phyloP scores from a whole-genome alignment of 2,113 vertebrate genomes.

The Narcine bancroftii region DNA sequence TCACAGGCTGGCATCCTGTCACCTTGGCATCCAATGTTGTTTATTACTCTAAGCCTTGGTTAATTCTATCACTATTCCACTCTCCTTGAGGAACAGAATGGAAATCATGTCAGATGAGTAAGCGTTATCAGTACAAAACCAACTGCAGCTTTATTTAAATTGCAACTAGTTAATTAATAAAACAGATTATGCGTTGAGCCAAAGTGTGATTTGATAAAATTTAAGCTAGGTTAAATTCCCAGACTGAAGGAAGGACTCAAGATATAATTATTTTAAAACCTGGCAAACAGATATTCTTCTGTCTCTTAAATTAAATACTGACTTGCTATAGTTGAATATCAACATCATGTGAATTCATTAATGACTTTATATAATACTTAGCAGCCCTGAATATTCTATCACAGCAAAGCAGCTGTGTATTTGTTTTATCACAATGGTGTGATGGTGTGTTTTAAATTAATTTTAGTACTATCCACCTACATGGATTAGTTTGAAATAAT shows the following conservation, averaged over 20 bases:
- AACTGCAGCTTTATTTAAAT: conserved; percentile 27
- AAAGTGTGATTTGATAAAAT: conserved; percentile 32
- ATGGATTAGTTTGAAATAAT: not conserved
- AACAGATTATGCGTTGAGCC: conserved; percentile 31
- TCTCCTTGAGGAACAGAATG: not conserved
- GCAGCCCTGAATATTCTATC: conserved; percentile 22
- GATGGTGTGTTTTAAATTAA: conserved; percentile 28
- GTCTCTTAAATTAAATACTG: conserved; percentile 28
- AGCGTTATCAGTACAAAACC: conserved; percentile 21
- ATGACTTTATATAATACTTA: conserved; percentile 24
- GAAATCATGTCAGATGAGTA: not conserved
- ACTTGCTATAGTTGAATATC: conserved; percentile 22
- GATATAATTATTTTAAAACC: conserved; percentile 36
- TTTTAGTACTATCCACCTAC: not conserved
- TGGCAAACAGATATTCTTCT: conserved; percentile 35
- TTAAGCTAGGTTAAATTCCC: conserved; percentile 33
- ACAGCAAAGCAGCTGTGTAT: not conserved
- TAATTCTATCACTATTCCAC: not conserved
- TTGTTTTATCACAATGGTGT: not conserved
- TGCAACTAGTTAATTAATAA: conserved; percentile 33
- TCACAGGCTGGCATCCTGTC: not conserved
- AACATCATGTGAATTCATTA: conserved; percentile 28
- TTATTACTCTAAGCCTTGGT: not conserved
- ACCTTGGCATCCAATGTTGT: conserved; percentile 10
- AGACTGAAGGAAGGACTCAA: conserved; percentile 22